phyloP scores from a whole-genome alignment of 1,140 invertebrate species.

The Drosophila kanapiae region DNA sequence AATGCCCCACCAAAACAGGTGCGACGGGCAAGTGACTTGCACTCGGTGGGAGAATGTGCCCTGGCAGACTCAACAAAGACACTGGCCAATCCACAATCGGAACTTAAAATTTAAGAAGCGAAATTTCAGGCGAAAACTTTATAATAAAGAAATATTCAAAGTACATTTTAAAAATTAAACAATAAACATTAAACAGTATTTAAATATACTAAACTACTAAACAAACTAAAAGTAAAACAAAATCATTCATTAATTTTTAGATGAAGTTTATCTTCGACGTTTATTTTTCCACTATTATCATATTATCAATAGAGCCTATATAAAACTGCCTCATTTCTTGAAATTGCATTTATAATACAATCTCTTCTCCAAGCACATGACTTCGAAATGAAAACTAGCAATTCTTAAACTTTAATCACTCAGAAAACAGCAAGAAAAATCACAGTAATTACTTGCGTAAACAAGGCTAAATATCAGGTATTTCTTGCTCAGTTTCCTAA shows the following conservation, averaged over 20 bases:
- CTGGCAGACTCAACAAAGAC: slow-evolving; percentile 19
- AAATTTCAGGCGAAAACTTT: background rate
- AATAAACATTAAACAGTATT: background rate
- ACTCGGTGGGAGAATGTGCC: slow-evolving; percentile 26
- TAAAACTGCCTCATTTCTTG: too few relatives aligned
- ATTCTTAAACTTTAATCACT: background rate
- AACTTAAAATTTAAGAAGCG: background rate
- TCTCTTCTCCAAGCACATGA: background rate
- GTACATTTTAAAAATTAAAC: too few relatives aligned
- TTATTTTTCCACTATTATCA: too few relatives aligned
- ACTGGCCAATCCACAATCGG: slow-evolving; percentile 28
- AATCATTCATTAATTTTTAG: too few relatives aligned
- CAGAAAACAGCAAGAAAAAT: background rate
- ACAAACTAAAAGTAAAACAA: too few relatives aligned
- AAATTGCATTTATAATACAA: background rate
- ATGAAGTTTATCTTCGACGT: too few relatives aligned
- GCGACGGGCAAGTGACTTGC: slow-evolving; percentile 36
- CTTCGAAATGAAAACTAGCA: background rate
- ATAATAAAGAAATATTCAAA: background rate
- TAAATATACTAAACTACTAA: too few relatives aligned
- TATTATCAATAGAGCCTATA: too few relatives aligned
- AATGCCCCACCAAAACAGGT: slow-evolving; percentile 37
- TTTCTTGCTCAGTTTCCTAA: slow-evolving; percentile 3
- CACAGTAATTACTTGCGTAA: background rate
- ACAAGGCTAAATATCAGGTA: slow-evolving; percentile 1